These are phyloP conservation scores for Rhagologus leucostigma DNA, from an alignment of 2,113 vertebrate species.

Conservation along the genomic window DNA sequence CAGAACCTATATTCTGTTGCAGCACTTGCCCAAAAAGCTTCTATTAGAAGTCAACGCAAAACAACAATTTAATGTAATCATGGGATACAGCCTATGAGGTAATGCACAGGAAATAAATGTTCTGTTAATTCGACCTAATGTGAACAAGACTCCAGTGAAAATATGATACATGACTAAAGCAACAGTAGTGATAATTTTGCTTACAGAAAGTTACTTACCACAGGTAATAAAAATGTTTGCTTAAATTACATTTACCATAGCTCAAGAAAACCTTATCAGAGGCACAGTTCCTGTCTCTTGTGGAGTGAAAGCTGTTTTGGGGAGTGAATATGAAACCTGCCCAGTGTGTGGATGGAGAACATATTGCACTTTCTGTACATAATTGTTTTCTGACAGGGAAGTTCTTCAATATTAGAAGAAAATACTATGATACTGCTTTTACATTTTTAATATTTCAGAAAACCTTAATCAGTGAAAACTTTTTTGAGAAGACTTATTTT, in stretches of 20 bases:
- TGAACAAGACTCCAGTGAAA: neutral
- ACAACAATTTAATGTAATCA: neutral
- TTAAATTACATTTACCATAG: neutral
- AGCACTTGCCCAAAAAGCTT: neutral
- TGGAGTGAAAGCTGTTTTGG: conserved; percentile 35
- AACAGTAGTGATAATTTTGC: neutral
- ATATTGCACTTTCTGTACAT: conserved; percentile 17
- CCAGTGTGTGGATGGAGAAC: neutral
- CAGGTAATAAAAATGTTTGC: neutral
- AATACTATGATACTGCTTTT: neutral
- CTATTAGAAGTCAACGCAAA: neutral
- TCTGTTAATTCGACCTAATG: neutral
- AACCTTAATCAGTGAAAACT: neutral
- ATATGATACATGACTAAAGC: neutral
- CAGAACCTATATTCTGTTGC: neutral
- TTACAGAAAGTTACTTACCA: neutral
- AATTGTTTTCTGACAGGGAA: neutral
- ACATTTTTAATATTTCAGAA: neutral
- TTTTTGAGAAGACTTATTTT: neutral
- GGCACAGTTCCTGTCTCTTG: neutral
- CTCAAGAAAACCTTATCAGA: neutral
- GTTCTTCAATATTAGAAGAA: neutral
- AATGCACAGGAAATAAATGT: neutral
- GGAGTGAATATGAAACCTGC: conserved; percentile 41
- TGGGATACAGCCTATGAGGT: neutral